Percentiles rank a stretch among this genome's conserved stretches.
Evolutionary conservation across 37 sponge, comb jelly and placozoan species (phyloP).

Genomic region (Cladorhizidae sp.): DNA sequence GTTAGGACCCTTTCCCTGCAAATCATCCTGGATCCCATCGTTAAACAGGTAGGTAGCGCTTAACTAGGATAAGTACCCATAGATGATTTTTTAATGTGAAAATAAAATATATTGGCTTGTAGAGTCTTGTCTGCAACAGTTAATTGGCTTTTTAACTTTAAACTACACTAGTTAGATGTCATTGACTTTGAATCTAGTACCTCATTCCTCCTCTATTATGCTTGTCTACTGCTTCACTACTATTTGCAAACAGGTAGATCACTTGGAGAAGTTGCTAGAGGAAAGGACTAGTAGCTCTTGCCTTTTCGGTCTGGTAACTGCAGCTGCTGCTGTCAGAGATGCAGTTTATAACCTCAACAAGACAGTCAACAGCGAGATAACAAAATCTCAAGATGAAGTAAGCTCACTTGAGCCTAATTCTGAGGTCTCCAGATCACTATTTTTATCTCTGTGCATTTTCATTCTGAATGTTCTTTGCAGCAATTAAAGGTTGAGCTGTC

Average conservation of each 20-base stretch:
- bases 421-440: too few relatives aligned
- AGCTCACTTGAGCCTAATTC: not conserved
- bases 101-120: too few relatives aligned
- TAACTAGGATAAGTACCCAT: too few relatives aligned
- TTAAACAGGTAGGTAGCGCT: slow-evolving; percentile 39
- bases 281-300: slow-evolving; percentile 14
- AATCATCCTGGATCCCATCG: slow-evolving; percentile 65
- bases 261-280: slow-evolving; percentile 31
- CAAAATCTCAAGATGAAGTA: slow-evolving; percentile 42
- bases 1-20: slow-evolving; percentile 50
- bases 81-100: too few relatives aligned
- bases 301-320: slow-evolving; percentile 17
- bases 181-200: too few relatives aligned
- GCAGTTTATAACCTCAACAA: slow-evolving; percentile 43
- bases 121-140: too few relatives aligned
- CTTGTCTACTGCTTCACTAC: not conserved
- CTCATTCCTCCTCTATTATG: not conserved
- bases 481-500: slow-evolving; percentile 35
- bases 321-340: slow-evolving; percentile 37
- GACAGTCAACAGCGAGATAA: slow-evolving; percentile 14
- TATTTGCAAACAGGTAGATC: slow-evolving; percentile 41
- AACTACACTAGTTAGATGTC: too few relatives aligned
- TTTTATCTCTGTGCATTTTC: too few relatives aligned
- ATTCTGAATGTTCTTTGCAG: too few relatives aligned
- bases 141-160: too few relatives aligned